Conservation (phyloP, 2,888 invertebrate genomes). For the Rhingia campestris region DNA sequence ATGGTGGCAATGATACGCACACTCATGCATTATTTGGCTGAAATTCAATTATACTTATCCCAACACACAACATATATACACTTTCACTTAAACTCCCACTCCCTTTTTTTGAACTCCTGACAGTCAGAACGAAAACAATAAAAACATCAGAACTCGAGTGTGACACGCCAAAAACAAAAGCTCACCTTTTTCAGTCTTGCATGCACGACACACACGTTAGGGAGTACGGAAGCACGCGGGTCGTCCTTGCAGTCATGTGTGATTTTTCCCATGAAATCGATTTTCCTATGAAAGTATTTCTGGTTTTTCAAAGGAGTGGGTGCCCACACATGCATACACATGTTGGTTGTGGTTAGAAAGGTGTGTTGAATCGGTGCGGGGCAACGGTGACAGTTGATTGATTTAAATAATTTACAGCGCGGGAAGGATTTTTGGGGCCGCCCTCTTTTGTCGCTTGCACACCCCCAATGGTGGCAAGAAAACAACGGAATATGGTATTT, state of each 20-base stretch:
- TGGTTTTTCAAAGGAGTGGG: constrained; percentile 20
- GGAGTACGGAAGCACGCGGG: background rate
- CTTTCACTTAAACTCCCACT: constrained; percentile 10
- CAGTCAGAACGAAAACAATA: constrained; percentile 40
- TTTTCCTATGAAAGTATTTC: constrained; percentile 68
- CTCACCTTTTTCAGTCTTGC: constrained; percentile 43
- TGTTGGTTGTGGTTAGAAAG: constrained; percentile 4
- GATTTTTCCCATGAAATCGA: constrained; percentile 72
- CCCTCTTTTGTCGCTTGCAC: constrained; percentile 57
- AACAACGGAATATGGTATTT: constrained; percentile 27
- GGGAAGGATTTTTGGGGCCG: constrained; percentile 49
- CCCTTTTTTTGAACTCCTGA: background rate
- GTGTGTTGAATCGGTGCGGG: constrained; percentile 47
- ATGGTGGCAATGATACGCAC: background rate
- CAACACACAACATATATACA: constrained; percentile 6
- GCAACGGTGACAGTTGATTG: constrained; percentile 48
- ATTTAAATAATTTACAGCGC: constrained; percentile 68
- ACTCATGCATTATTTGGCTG: constrained; percentile 4
- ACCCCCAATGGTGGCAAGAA: constrained; percentile 13
- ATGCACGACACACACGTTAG: background rate
- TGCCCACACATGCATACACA: background rate
- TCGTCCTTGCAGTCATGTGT: constrained; percentile 50
- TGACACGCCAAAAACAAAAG: constrained; percentile 61
- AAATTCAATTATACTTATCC: constrained; percentile 56
- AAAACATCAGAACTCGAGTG: constrained; percentile 59